Percentiles rank a stretch among this genome's conserved stretches.
Conservation (phyloP, 2,888 invertebrate genomes). For the Prenolepis imparis region DNA sequence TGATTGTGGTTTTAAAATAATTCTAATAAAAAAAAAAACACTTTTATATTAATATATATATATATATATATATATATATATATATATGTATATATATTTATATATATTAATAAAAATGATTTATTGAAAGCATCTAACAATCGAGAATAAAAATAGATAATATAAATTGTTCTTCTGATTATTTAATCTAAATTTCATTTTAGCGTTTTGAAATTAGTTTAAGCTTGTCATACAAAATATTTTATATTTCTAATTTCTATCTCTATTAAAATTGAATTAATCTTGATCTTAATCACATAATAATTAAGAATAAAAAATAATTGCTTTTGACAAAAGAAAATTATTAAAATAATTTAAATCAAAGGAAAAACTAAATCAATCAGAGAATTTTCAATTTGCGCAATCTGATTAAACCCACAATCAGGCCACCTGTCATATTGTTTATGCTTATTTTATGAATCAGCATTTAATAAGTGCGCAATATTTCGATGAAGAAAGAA, state of each 20-base stretch:
- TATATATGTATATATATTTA: no score
- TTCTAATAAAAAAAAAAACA: not conserved
- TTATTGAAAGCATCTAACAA: not conserved
- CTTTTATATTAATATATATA: not conserved
- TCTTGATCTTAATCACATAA: not conserved
- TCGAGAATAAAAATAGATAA: not conserved
- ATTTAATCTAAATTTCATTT: not conserved
- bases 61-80: not conserved
- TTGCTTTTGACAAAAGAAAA: not conserved
- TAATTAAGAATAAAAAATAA: conserved; percentile 3
- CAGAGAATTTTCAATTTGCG: not conserved
- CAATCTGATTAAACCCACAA: not conserved
- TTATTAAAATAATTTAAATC: not conserved
- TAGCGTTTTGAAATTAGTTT: not conserved
- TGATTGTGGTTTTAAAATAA: not conserved
- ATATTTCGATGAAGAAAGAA: not conserved
- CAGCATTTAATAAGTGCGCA: conserved; percentile 7
- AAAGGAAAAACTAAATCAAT: not conserved
- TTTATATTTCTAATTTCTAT: not conserved
- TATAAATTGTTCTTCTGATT: not conserved
- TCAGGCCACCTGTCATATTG: not conserved
- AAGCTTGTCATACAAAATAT: not conserved
- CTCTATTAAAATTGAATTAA: not conserved
- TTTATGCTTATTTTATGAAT: conserved; percentile 25
- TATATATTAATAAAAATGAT: not conserved